Evolutionary conservation across 2,113 vertebrate species (phyloP).

Genomic region (Dicrurus megarhynchus): DNA sequence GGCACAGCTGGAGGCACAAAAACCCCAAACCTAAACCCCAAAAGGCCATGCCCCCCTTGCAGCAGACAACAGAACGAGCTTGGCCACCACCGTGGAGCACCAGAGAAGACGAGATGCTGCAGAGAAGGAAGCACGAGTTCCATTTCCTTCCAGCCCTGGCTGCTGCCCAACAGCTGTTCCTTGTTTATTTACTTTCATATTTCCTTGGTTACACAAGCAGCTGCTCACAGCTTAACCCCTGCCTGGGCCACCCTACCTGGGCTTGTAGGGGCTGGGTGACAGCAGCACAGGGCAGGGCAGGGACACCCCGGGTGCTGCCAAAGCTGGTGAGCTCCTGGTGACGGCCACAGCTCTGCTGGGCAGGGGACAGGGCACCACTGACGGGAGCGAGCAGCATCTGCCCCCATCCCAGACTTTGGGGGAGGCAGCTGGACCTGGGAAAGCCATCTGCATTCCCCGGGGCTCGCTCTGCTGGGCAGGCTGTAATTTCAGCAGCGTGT

Average conservation of each 20-base stretch:
- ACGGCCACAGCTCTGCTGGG: rapidly evolving
- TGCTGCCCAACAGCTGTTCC: conserved; percentile 47
- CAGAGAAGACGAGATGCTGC: neutral
- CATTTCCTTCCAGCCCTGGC: conserved; percentile 50
- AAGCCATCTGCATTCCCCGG: neutral
- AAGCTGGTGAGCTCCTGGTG: rapidly evolving
- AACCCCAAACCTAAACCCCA: neutral
- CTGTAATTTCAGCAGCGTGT: neutral
- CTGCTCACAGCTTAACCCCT: conserved; percentile 34
- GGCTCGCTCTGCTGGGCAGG: neutral
- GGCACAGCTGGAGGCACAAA: neutral
- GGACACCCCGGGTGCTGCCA: neutral
- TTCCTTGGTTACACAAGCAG: conserved; percentile 56
- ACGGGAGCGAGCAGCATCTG: rapidly evolving
- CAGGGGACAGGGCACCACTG: neutral
- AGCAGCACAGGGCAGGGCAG: rapidly evolving
- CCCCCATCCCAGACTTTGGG: rapidly evolving
- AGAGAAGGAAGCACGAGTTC: conserved; percentile 18
- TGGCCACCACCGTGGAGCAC: neutral
- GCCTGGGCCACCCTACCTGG: neutral
- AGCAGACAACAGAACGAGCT: neutral
- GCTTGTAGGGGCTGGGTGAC: neutral
- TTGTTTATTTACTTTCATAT: conserved; percentile 47
- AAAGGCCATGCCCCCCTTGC: neutral
- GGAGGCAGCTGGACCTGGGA: neutral